Conservation (phyloP, 1,140 invertebrate species). For the Pseudomyrmex sp. region DNA sequence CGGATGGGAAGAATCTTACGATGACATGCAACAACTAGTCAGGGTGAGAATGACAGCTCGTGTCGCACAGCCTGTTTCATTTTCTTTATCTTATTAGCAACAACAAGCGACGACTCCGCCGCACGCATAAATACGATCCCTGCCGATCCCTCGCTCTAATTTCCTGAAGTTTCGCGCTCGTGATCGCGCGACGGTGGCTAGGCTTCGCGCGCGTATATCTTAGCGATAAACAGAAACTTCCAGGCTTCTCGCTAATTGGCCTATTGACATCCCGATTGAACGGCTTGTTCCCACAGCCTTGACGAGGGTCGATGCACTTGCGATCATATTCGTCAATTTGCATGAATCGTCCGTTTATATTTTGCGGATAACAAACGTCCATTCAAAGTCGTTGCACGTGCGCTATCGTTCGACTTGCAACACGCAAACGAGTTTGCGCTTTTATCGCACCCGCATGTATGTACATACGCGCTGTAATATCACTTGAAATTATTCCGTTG, state of each 20-base stretch:
- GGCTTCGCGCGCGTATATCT: too few species aligned
- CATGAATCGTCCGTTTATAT: not conserved
- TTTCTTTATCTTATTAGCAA: not conserved
- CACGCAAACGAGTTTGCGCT: not conserved
- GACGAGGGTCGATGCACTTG: constrained; percentile 15
- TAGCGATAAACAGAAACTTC: not conserved
- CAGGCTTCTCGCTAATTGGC: constrained; percentile 6
- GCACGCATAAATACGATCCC: too few species aligned
- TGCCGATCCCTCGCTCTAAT: not conserved
- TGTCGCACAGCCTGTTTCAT: not conserved
- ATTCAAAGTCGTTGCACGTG: constrained; percentile 2
- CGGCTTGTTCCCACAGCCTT: not conserved
- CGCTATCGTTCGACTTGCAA: constrained; percentile 17
- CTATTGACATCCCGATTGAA: not conserved
- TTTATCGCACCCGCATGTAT: constrained; percentile 2
- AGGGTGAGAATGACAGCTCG: constrained; percentile 80
- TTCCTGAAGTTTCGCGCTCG: not conserved
- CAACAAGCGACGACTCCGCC: not conserved
- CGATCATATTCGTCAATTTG: constrained; percentile 26
- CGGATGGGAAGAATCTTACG: constrained; percentile 86
- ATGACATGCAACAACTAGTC: constrained; percentile 86
- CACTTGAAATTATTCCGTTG: constrained; percentile 33
- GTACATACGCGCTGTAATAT: not conserved
- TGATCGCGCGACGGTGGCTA: too few species aligned
- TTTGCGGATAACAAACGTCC: not conserved